Percentiles rank a stretch among this genome's conserved stretches.
These are phyloP conservation scores for Palythoa heliodiscus DNA, from an alignment of 92 coral and sea anemone species.

Conservation along the genomic window DNA sequence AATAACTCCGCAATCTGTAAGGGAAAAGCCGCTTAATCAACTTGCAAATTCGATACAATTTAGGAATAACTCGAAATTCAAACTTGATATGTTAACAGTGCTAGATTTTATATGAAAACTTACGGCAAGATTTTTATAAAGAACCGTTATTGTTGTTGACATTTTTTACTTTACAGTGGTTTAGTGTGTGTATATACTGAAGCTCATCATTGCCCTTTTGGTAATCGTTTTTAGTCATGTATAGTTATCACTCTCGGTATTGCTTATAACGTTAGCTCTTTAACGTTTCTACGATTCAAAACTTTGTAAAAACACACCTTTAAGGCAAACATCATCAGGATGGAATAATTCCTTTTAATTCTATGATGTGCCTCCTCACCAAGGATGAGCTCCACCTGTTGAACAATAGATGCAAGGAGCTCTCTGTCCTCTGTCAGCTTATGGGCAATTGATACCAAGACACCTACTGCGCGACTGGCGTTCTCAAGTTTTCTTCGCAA, in stretches of 20 bases:
- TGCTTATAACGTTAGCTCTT: neutral
- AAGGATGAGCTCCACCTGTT: neutral
- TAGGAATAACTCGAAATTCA: too few species aligned
- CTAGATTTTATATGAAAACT: too few species aligned
- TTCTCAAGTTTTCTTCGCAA: neutral
- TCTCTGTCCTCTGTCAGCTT: neutral
- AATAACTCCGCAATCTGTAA: too few species aligned
- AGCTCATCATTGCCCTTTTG: constrained; percentile 7
- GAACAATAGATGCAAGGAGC: neutral
- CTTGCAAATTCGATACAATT: too few species aligned
- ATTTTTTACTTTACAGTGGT: constrained; percentile 3
- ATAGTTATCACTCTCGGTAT: neutral
- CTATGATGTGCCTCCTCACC: constrained; percentile 2
- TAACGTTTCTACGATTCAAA: constrained; percentile 9
- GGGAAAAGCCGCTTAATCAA: too few species aligned
- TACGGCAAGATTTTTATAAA: neutral
- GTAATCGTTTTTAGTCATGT: neutral
- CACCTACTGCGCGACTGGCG: neutral
- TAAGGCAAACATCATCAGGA: neutral
- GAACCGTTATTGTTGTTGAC: neutral
- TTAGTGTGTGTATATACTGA: constrained; percentile 8
- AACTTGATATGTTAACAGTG: too few species aligned
- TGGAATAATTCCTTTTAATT: neutral
- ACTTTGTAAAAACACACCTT: neutral
- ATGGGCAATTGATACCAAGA: neutral